Conservation (phyloP, 2,113 vertebrate species). For the Tiliqua scincoides region DNA sequence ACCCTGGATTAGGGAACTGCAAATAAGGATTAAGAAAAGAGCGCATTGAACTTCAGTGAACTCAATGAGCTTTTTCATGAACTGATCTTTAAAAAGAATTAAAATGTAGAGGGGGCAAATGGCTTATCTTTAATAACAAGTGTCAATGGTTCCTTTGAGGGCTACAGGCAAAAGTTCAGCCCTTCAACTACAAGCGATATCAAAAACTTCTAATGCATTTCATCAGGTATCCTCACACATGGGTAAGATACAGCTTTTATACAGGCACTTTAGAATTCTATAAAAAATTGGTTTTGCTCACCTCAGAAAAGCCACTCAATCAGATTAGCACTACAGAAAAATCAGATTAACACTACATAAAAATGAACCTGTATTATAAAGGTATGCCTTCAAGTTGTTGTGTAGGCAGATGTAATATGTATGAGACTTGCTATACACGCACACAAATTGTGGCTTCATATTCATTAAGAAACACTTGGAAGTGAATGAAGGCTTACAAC, state of each 20-base stretch:
- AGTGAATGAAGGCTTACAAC: not conserved
- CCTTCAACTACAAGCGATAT: not conserved
- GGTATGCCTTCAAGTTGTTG: not conserved
- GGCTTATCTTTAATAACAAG: slow-evolving; percentile 21
- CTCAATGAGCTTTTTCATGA: slow-evolving; percentile 27
- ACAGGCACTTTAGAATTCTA: not conserved
- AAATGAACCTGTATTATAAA: not conserved
- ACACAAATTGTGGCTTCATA: not conserved
- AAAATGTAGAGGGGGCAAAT: slow-evolving; percentile 20
- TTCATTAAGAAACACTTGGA: not conserved
- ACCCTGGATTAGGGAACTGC: slow-evolving; percentile 1
- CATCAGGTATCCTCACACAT: not conserved
- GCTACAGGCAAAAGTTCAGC: fast-evolving
- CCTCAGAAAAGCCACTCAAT: not conserved
- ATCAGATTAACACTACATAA: slow-evolving; percentile 16
- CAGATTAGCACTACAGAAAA: slow-evolving; percentile 30
- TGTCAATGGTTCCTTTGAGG: not conserved
- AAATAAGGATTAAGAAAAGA: slow-evolving; percentile 17
- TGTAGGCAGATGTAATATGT: not conserved
- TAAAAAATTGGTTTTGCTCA: not conserved
- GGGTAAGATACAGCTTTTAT: not conserved
- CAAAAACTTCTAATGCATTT: slow-evolving; percentile 21
- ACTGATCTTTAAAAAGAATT: slow-evolving; percentile 22
- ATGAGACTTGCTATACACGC: not conserved
- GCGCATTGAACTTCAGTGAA: not conserved